Percentiles rank a stretch among this genome's conserved stretches.
phyloP scores from a whole-genome alignment of 2,113 vertebrate species.

The Setophaga coronata region DNA sequence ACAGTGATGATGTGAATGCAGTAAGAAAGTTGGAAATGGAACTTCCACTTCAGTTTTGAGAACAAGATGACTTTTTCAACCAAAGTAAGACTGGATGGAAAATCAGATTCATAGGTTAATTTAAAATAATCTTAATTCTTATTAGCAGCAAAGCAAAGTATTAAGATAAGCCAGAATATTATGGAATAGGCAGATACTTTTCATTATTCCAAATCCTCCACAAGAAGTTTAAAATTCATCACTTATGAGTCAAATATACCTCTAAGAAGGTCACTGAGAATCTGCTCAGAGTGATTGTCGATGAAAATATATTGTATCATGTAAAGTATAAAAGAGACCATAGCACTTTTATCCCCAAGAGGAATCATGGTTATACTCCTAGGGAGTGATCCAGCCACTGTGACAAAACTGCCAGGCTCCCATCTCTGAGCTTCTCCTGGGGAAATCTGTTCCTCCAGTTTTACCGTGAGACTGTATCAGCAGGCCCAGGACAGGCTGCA shows the following conservation, averaged over 20 bases:
- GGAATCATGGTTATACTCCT: neutral
- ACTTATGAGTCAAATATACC: conserved; percentile 13
- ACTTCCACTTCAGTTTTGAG: neutral
- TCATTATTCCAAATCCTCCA: conserved; percentile 47
- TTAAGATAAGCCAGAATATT: conserved; percentile 24
- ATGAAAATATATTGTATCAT: neutral
- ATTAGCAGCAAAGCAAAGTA: conserved; percentile 25
- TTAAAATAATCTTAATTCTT: neutral
- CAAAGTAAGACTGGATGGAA: neutral
- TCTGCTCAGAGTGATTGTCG: neutral
- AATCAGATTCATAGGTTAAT: conserved; percentile 6
- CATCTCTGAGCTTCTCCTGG: neutral
- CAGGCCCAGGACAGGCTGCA: neutral
- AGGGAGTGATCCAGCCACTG: neutral
- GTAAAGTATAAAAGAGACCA: neutral
- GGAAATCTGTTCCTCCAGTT: neutral
- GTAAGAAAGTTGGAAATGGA: neutral
- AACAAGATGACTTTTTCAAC: neutral
- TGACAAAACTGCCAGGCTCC: neutral
- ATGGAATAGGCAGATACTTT: conserved; percentile 25
- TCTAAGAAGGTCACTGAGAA: conserved; percentile 40
- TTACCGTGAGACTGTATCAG: rapidly evolving
- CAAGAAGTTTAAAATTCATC: conserved; percentile 11
- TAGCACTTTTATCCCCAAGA: neutral
- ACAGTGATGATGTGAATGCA: neutral